A percentile compares a stretch with the other conserved stretches of the same genome.
These are phyloP conservation scores for Thymelicus acteon DNA, from an alignment of 2,888 invertebrate genomes.

Conservation along the genomic window DNA sequence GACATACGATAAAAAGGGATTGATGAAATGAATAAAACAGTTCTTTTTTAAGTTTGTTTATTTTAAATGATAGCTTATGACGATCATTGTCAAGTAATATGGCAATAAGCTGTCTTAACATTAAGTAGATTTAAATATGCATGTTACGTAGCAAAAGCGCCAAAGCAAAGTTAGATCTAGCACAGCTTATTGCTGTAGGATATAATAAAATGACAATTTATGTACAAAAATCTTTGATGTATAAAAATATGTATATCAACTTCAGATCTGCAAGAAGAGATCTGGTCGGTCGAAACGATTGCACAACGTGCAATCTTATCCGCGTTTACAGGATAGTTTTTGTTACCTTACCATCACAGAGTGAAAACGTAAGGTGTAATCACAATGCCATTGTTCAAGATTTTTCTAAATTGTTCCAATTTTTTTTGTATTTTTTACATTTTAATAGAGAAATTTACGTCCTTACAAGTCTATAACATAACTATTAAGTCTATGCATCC, in stretches of 20 bases:
- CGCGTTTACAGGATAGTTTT: constrained; percentile 82
- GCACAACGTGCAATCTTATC: constrained; percentile 73
- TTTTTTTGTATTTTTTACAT: constrained; percentile 48
- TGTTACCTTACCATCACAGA: constrained; percentile 62
- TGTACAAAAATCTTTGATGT: constrained; percentile 80
- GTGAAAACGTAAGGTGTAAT: constrained; percentile 64
- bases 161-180: constrained; percentile 73
- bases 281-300: constrained; percentile 85
- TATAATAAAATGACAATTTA: constrained; percentile 64
- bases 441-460: constrained; percentile 49
- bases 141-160: constrained; percentile 77
- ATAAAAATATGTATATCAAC: constrained; percentile 78
- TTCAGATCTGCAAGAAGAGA: constrained; percentile 77
- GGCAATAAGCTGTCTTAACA: constrained; percentile 78
- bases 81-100: constrained; percentile 62
- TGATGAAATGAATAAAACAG: background rate
- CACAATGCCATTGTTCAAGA: constrained; percentile 74
- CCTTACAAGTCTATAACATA: constrained; percentile 64
- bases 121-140: constrained; percentile 58
- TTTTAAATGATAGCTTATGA: constrained; percentile 72
- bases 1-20: background rate
- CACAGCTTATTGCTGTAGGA: constrained; percentile 62
- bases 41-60: constrained; percentile 60
- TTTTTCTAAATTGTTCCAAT: constrained; percentile 55
- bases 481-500: constrained; percentile 69